Evolutionary conservation across 2,888 invertebrate species (phyloP), one percentile per base, ranked within the genome.

Genomic region (Scelioninae gen. 1): DNA sequence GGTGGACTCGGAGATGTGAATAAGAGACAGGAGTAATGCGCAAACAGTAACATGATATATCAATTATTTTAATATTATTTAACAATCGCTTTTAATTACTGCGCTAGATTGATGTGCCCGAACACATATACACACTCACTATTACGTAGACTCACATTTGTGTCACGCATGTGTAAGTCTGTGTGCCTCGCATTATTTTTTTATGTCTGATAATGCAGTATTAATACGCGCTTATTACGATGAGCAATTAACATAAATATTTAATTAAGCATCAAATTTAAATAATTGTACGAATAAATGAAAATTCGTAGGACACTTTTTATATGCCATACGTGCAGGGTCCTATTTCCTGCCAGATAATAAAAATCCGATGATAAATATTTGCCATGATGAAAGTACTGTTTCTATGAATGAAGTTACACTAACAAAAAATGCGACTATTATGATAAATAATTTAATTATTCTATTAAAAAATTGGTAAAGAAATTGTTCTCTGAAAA

Each of bases 201-300:
- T 72, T 45, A 40, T 32, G 16, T 72, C 53, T 53, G 58, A 60
- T 74, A 66, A 72, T 56, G 62, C 49, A 74, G 43, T 60, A 80
- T 74, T 68, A 66, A 55, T 56, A 34, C 49, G 49, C 47, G 51
- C 43, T 74, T 47, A 80, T 80, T 55, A 58, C 53, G 16, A 23
- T 53, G 13, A 45, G 45, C 62, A 80, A 74, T 74, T 53, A 74
- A 80, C 68, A 80, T 74, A 80, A 80, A 80, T 68, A 74, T 66
- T 80, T 80, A 66, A 80, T 80, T 72, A 68, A 68, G 55, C 29
- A 4, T 16, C 31, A n/a, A 56, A 63, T 71, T 78, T 62, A 63
- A 77, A 58, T 68, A 62, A 68, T 62, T 6, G 76, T 47, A 32
- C 47, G 43, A 66, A 66, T 66, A 58, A 76, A 65, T 55, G 45